A percentile compares a stretch with the other conserved stretches of the same genome.
Evolutionary conservation across 1,140 invertebrate genomes (phyloP).

Genomic region (Anthonomus grandis): DNA sequence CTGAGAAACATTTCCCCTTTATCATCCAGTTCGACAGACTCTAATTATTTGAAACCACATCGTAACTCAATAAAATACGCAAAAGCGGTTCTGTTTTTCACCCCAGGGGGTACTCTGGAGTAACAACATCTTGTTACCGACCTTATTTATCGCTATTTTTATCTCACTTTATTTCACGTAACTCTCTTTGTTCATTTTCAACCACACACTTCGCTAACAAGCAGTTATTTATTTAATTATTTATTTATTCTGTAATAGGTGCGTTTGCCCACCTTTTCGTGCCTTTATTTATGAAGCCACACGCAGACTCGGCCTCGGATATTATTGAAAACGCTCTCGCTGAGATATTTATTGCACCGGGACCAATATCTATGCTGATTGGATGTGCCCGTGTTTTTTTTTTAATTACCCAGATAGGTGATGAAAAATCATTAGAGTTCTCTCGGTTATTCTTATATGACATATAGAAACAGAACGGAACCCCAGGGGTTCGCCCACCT

Average conservation of each 20-base stretch:
- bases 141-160: constrained; percentile 46
- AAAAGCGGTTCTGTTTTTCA: constrained; percentile 40
- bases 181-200: constrained; percentile 21
- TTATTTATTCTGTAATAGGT: constrained; percentile 51
- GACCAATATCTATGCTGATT: constrained; percentile 47
- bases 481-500: no score
- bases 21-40: no score
- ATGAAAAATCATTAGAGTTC: no score
- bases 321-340: constrained; percentile 43
- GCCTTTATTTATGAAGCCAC: constrained; percentile 49
- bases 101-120: constrained; percentile 47
- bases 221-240: constrained; percentile 51
- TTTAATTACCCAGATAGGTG: no score
- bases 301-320: constrained; percentile 44
- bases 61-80: constrained; percentile 33
- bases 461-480: no score
- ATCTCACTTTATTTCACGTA: constrained; percentile 27
- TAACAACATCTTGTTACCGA: constrained; percentile 49
- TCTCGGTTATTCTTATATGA: no score
- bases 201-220: constrained; percentile 50
- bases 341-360: constrained; percentile 44
- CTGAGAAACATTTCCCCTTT: no score
- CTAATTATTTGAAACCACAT: constrained; percentile 31
- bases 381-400: no score
- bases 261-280: constrained; percentile 47